Evolutionary conservation across 2,113 vertebrate genomes (phyloP), one percentile per base, ranked within the genome.

Genomic region (Pangasianodon hypophthalmus): DNA sequence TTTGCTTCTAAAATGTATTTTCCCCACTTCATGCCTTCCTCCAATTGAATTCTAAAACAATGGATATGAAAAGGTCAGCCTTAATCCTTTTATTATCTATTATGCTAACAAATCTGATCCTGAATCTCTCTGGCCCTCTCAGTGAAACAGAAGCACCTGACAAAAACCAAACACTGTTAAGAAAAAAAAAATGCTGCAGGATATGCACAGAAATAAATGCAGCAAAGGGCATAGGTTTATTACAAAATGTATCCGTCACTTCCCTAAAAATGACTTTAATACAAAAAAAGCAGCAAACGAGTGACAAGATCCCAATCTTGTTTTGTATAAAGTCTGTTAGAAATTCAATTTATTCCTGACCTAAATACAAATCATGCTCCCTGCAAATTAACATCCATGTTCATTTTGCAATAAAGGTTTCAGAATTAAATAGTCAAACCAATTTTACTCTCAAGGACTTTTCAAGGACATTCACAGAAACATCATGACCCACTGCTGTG

Each of bases 21-120:
- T 62, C 58, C n/a, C 69, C 85, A 80, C 79, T 44, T 85, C 37
- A 41, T 81, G 60, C 62, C 77, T 89, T 92, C 88, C 91, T 88
- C 54, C 37, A 82, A 92, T 88, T 91, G 60, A 90, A 85, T 85
- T 37, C 85, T 44, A 80, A 89, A 83, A 92, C 90, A 90, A 89
- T 88, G 48, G 81, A 79, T 37, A 84, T 21, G 75, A 88, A 75
- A 88, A 73, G 87, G 46, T 60, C 73, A 67, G 24, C 26, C 29
- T 48, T 90, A 64, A 37, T 52, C 58, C 77, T 48, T 67, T 52
- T 69, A 69, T 88, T 81, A 83, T 88, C 80, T n/a, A 73, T 84
- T 73, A 82, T 58, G 46, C 48, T 44, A 71, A 52, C 79, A 69
- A 26, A 88, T 88, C 62, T 50, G 46, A 41, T 56, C 48, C 50